Evolutionary conservation across 2,113 vertebrate species (phyloP), one percentile per base, ranked within the genome.

Genomic region (Sprattus sprattus): DNA sequence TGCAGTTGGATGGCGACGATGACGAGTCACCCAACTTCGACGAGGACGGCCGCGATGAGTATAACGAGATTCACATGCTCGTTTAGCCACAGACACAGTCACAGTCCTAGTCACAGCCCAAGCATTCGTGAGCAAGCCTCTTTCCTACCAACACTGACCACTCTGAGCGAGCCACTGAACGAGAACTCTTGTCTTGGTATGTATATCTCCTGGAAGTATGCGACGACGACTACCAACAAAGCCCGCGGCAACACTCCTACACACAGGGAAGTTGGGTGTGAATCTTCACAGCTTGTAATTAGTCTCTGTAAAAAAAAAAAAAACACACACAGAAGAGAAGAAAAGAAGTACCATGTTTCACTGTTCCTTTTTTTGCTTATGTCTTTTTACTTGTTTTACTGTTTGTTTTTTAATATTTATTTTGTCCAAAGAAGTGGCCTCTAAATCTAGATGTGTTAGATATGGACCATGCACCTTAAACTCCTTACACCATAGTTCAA

Each of bases 31-130:
- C 98, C 0, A 99, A 99, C 94, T 99, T 99, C 0, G 97, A 98
- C 0, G 98, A 99, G 89, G 98, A 99, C 0, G 98, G 98, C 47
- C 96, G 94, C 82, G 98, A 99, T 0, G 98, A 99, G 89, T 99
- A 99, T 95, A 98, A 99, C 0, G 98, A 99, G 92, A 96, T 99
- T 89, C 98, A 99, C 93, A 99, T 99, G 98, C 97, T 98, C 0
- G 98, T 99, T 82, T 99, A 91, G 88, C 84, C 49, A 57, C 3
- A 22, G 49, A 85, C 9, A 44, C 46, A 16, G 25, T 20, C n/a
- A 18, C 45, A 0, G 18, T 2, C 22, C 28, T 44, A 16, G 25
- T 20, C n/a, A 18, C 45, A 0, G 18, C 8, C 22, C 18, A 20
- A 57, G 52, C 52, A 20, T 22, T 64, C 28, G 50, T 49, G 82